Percentiles rank a stretch among this genome's conserved stretches.
Conservation (phyloP, 2,888 invertebrate species). For the Leucophenga maculata region DNA sequence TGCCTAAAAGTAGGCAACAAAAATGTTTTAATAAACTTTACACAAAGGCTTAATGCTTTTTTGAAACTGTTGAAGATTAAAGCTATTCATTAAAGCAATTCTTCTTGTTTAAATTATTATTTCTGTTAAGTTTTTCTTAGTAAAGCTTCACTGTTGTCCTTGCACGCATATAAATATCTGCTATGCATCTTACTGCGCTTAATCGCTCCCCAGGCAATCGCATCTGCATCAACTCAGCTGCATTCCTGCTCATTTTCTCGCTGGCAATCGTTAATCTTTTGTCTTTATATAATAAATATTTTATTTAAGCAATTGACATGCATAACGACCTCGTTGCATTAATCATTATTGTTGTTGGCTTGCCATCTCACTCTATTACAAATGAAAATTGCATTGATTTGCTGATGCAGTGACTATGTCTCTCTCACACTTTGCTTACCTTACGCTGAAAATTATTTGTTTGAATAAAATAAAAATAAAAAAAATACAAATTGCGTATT, state of each 20-base stretch:
- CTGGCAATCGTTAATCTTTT: constrained; percentile 16
- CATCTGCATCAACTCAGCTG: neutral
- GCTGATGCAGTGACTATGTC: neutral
- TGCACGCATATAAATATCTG: too few species aligned
- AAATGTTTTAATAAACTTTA: too few species aligned
- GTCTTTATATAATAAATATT: constrained; percentile 9
- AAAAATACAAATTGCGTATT: neutral
- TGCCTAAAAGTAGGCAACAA: too few species aligned
- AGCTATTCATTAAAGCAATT: too few species aligned
- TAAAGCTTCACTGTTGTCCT: too few species aligned
- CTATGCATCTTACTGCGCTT: too few species aligned
- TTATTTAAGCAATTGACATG: constrained; percentile 12
- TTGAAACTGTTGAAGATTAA: too few species aligned
- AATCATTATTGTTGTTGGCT: neutral
- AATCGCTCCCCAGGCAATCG: too few species aligned
- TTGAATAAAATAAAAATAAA: neutral
- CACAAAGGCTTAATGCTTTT: too few species aligned
- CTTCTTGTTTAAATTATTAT: too few species aligned
- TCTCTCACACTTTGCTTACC: neutral
- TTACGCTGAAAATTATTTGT: neutral
- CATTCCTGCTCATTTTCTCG: neutral
- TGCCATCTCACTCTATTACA: too few species aligned
- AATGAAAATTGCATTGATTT: neutral
- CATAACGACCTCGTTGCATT: constrained; percentile 8
- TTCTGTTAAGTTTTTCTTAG: too few species aligned